Base-by-base conservation (phyloP, 2,888 invertebrate genomes). In the Homarus gammarus region DNA sequence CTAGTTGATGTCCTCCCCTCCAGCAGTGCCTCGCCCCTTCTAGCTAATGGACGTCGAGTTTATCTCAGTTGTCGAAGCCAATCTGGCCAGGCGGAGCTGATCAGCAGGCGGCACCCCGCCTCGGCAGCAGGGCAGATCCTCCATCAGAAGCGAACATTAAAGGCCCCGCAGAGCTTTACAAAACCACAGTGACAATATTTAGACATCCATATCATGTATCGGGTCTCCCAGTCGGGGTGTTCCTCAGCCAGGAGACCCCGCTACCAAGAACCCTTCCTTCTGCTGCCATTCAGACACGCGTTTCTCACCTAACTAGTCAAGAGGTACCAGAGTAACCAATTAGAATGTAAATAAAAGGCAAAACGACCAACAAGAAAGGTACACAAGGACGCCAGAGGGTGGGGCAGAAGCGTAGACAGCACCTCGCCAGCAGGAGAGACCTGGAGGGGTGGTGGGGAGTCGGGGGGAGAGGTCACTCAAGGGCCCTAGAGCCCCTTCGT, bases 161-260 rank as follows among this genome's bases (percentile, higher is more conserved):
- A 86, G 86, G 78, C 86, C 49, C 86, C 86, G 86, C 78, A 33
- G 77, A 64, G 40, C 88, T 83, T 88, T 88, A 88, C 88, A 88
- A 88, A 83, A 77, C 88, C 88, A 83, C 88, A 83, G 77, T 83
- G 88, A 83, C 88, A 88, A 88, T 88, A 88, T 88, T 88, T 88
- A 88, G 77, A 83, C 88, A 77, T 83, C 88, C 83, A 77, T 88
- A 88, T 88, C 88, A 88, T 81, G 87, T 87, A 87, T 87, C 87
- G 75, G 40, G 73, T 73, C 64, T 27, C 79, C 61, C 38, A 22
- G 27, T 40, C 75, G 75, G 64, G 75, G 75, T 38, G 56, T 56
- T 84, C 75, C 84, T 51, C 38, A 33, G n/a, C 70, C 49, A 18
- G n/a, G 6, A 44, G 27, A 31, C 78, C 78, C 78, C 77, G 85